Evolutionary conservation across 1,140 invertebrate species (phyloP).

Genomic region (roundworm (Caenorhabditis elegans)): DNA sequence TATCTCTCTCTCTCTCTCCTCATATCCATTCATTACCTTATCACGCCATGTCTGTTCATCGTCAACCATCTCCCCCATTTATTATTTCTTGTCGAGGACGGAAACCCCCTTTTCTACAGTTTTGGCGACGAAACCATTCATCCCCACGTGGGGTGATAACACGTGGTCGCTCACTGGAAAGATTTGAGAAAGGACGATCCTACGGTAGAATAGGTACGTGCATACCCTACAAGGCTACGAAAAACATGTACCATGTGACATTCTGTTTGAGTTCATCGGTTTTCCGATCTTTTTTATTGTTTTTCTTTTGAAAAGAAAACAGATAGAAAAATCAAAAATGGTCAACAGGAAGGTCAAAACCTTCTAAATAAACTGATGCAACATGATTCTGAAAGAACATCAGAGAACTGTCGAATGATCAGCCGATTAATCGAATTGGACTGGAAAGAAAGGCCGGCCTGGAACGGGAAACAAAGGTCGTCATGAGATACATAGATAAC

Average conservation of each 20-base stretch:
- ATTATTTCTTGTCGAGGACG: background rate
- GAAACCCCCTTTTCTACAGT: background rate
- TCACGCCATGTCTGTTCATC: constrained; percentile 18
- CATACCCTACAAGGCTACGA: background rate
- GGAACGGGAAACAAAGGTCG: background rate
- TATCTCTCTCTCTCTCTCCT: too few relatives aligned
- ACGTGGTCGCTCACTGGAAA: background rate
- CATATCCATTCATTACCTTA: background rate
- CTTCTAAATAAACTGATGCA: constrained; percentile 9
- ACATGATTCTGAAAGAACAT: constrained; percentile 25
- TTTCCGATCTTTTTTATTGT: too few relatives aligned
- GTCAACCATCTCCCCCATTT: background rate
- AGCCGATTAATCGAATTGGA: background rate
- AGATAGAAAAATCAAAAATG: background rate
- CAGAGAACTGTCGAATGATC: background rate
- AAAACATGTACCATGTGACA: constrained; percentile 10
- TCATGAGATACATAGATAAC: background rate
- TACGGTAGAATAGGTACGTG: background rate
- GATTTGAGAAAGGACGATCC: too few relatives aligned
- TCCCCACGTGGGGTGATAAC: constrained; percentile 14
- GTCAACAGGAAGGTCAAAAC: background rate
- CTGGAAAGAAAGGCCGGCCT: background rate
- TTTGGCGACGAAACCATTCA: constrained; percentile 8
- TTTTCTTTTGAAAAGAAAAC: background rate
- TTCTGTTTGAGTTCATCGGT: background rate